Evolutionary conservation across 2,888 invertebrate genomes (phyloP), one percentile per base, ranked within the genome.

Genomic region (Meghimatium bilineatum): DNA sequence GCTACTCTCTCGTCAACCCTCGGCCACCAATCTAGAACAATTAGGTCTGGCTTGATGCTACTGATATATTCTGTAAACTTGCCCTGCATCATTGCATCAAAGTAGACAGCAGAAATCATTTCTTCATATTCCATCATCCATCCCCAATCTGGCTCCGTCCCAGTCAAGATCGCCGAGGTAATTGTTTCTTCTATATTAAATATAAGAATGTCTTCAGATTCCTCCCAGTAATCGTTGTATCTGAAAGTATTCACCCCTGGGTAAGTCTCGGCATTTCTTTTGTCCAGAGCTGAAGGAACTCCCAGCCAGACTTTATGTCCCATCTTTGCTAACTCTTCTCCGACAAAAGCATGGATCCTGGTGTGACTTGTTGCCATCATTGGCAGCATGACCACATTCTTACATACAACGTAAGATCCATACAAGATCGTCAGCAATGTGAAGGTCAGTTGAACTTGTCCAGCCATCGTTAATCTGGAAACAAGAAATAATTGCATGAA

Each of bases 371-470:
- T 75, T 23, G 26, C n/a, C 32, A 52, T 29, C 34, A 75, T 17
- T 26, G 75, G 75, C 44, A 75, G 36, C 20, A 75, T 56, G 52
- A 75, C 56, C 32, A 75, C 34, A 52, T 75, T 75, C 26, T 75
- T 75, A 34, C 75, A 14, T 1, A 56, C 74, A 44, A 29, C 1
- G 26, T 14, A 12, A 49, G 38, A 34, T 29, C 44, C 29, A 26
- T 26, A 14, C 72, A 72, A n/a, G 44, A 49, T 72, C 8, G 44
- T 44, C 10, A 49, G 12, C 10, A 72, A 44, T 12, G 49, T 44
- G n/a, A 14, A 44, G 17, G 29, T 72, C 72, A 26, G 12, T 1
- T 2, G 23, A 1, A 38, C 36, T 3, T 36, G 69, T 69, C 36
- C 36, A 29, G 44, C 0, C 72, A 72, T 72, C 6, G n/a, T 72